Evolutionary conservation across 2,888 invertebrate genomes (phyloP).

Genomic region (Zygaena filipendulae): DNA sequence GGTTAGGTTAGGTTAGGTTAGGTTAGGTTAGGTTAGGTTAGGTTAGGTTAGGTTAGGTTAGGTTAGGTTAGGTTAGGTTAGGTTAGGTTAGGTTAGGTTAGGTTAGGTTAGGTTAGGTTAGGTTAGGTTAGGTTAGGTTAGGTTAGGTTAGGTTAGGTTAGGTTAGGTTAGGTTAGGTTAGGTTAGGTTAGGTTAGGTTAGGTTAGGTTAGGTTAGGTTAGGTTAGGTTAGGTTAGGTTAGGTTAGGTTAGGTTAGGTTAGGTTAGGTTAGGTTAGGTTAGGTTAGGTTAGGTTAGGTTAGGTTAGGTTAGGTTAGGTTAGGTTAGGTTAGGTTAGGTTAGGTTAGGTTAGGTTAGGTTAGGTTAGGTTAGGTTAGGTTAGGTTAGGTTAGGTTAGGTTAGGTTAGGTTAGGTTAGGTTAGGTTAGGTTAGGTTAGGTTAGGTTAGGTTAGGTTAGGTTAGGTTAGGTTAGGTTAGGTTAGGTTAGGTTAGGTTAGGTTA

Average conservation of each 20-base stretch:
- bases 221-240: conserved; percentile 18
- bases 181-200: conserved; percentile 21
- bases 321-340: no score
- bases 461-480: no score
- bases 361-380: no score
- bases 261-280: conserved; percentile 17
- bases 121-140: conserved; percentile 17
- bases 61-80: conserved; percentile 11
- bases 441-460: no score
- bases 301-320: conserved; percentile 13
- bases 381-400: no score
- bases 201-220: conserved; percentile 21
- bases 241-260: conserved; percentile 18
- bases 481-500: no score
- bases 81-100: conserved; percentile 21
- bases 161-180: conserved; percentile 20
- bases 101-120: conserved; percentile 15
- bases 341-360: no score
- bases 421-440: no score
- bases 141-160: conserved; percentile 18
- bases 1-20: conserved; percentile 14
- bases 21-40: conserved; percentile 12
- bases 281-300: conserved; percentile 18
- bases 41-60: conserved; percentile 12
- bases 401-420: no score